Conservation (phyloP, 1,140 invertebrate species). For the Heliconius eleuchia region DNA sequence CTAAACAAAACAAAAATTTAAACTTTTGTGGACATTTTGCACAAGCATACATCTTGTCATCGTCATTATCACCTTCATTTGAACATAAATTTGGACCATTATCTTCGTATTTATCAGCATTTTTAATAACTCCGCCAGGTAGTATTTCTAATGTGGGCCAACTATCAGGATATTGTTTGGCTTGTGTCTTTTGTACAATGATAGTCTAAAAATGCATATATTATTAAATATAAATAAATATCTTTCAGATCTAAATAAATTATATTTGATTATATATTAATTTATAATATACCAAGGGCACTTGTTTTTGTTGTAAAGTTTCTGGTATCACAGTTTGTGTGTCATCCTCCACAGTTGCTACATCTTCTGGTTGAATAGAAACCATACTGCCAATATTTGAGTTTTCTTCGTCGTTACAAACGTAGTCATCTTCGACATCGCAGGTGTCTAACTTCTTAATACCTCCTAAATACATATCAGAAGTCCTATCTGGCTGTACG, state of each 20-base stretch:
- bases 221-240: neutral
- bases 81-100: conserved; percentile 24
- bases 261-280: neutral
- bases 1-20: conserved; percentile 56
- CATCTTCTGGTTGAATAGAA: conserved; percentile 57
- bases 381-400: conserved; percentile 67
- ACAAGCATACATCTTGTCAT: conserved; percentile 66
- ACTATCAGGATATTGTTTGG: conserved; percentile 45
- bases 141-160: conserved; percentile 71
- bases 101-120: conserved; percentile 50
- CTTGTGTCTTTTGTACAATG: conserved; percentile 25
- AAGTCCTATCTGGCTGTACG: conserved; percentile 59
- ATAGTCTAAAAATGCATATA: conserved; percentile 23
- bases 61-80: conserved; percentile 29
- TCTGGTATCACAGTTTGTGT: conserved; percentile 15
- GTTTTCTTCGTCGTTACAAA: conserved; percentile 55
- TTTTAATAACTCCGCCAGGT: conserved; percentile 66
- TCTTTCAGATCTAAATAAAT: neutral
- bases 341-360: conserved; percentile 29
- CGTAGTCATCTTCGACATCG: conserved; percentile 47
- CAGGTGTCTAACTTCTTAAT: conserved; percentile 44
- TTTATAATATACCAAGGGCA: conserved; percentile 14
- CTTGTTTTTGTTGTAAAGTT: conserved; percentile 6
- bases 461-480: conserved; percentile 34
- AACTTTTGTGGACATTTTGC: conserved; percentile 69